Evolutionary conservation across 2,797 vertebrate species (phyloP), one percentile per base, ranked within the genome.

Genomic region (Accipiter superciliosus): DNA sequence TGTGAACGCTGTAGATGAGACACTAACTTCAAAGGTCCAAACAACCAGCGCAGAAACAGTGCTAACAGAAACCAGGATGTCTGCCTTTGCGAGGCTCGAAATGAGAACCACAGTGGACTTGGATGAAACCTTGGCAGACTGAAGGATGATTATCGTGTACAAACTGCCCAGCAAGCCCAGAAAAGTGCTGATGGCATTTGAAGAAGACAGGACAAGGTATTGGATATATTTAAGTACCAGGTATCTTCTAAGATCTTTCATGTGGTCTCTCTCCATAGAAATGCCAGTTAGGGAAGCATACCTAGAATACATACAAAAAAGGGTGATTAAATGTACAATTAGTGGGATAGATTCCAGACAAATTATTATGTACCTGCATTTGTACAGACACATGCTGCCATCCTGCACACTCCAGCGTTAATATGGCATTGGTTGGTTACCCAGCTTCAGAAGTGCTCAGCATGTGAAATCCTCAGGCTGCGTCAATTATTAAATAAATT

Each of bases 81-180:
- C 98, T 5, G 98, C 96, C 53, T 97, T 93, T 7, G 98, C 98
- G 79, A 99, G 98, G 92, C 98, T 98, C 5, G 95, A 90, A 77
- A 99, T 98, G 87, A 99, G 91, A 67, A 99, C 98, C 0, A 91
- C 65, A 11, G 98, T 98, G 76, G 98, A 98, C 84, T 99, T 99
- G 96, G 94, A 98, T 5, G 99, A 99, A 80, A 98, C 95, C 45
- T 77, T 97, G 63, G 98, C 96, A 52, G 98, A 98, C 86, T 72
- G 95, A 37, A 99, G 97, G 72, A 98, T 91, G 94, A 97, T 7
- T 17, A 95, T 66, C 1, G 97, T 93, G 53, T 97, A 97, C 3
- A 95, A 21, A 52, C 98, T 99, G 94, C 98, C 98, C 88, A 97
- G 61, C 31, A 98, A 96, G 25, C 98, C 98, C 92, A 98, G 82